A percentile compares a stretch with the other conserved stretches of the same genome.
These are phyloP conservation scores for Eptesicus fuscus DNA, from an alignment of 2,113 vertebrate species.

Conservation along the genomic window DNA sequence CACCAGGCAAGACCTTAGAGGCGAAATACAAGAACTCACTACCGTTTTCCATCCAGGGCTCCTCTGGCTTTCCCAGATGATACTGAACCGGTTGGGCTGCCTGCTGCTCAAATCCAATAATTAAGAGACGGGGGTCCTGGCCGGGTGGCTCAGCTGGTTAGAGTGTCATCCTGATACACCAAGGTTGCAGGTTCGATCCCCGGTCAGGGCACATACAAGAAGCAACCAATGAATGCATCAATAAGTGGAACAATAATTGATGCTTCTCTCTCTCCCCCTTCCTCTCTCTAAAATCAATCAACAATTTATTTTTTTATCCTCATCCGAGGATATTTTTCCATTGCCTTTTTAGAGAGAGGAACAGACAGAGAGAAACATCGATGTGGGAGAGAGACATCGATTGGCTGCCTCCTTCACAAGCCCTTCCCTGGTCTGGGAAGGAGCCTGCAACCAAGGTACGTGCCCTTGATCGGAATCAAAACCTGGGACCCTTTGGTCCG, in stretches of 20 bases:
- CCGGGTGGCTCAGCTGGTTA: not conserved
- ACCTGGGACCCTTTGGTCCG: too few relatives aligned
- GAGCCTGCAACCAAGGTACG: too few relatives aligned
- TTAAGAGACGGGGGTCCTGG: not conserved
- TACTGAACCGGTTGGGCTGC: not conserved
- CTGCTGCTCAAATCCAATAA: not conserved
- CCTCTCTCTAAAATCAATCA: not conserved
- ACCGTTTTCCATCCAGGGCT: fast-evolving
- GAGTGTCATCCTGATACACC: not conserved
- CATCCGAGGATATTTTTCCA: too few relatives aligned
- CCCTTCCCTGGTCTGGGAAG: too few relatives aligned
- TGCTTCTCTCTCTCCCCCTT: too few relatives aligned
- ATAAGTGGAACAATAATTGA: not conserved
- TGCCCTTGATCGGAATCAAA: too few relatives aligned
- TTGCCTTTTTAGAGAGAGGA: not conserved
- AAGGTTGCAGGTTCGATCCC: not conserved
- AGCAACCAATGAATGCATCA: not conserved
- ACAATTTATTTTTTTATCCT: not conserved
- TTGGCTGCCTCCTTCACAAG: too few relatives aligned
- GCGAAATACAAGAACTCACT: fast-evolving
- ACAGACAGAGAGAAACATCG: not conserved
- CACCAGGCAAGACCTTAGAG: not conserved
- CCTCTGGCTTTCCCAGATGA: not conserved
- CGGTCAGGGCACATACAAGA: not conserved
- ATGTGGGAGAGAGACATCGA: too few relatives aligned